Evolutionary conservation across 2,113 vertebrate genomes (phyloP), one percentile per base, ranked within the genome.

Genomic region (Rousettus leschenaultii): DNA sequence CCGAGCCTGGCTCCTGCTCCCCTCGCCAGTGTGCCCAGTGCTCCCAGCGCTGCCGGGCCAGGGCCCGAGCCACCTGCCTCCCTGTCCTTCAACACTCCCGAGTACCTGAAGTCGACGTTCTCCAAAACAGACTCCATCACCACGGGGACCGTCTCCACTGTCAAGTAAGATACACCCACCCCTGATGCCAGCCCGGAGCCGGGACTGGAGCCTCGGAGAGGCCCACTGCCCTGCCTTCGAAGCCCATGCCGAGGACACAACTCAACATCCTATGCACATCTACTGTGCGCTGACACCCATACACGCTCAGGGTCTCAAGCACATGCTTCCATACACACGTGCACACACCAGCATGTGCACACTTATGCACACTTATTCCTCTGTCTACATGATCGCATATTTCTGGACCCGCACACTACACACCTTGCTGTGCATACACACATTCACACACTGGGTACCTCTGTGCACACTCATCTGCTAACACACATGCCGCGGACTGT

Each of bases 41-140:
- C 98, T 38, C 98, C 99, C 24, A 98, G 97, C 45, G 94, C 98
- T 73, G 99, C 99, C 0, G 98, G 98, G 43, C 98, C 99, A 0
- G 99, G 99, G 55, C 98, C 99, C 3, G 99, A 99, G 95, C 99
- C 99, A 75, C 96, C 99, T 0, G 99, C 99, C 94, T 98, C 99
- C 75, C 97, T 99, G 98, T 98, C 99, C 92, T 99, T 99, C 99
- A 99, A 98, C 95, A 98, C 99, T 73, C 98, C 99, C 0, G 99
- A 99, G 95, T 99, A 99, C 98, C 98, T 99, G 95, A 99, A 99
- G 98, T 99, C 99, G 94, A 99, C 99, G 96, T 99, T 99, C 98
- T 99, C 99, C 98, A 99, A 99, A 98, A 99, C 99, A 70, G 99
- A 99, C 98, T 99, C 99, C 98, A 99, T 99, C 98, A 99, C 99